phyloP scores from a whole-genome alignment of 1,140 invertebrate species.

The Scaptomyza graminum region DNA sequence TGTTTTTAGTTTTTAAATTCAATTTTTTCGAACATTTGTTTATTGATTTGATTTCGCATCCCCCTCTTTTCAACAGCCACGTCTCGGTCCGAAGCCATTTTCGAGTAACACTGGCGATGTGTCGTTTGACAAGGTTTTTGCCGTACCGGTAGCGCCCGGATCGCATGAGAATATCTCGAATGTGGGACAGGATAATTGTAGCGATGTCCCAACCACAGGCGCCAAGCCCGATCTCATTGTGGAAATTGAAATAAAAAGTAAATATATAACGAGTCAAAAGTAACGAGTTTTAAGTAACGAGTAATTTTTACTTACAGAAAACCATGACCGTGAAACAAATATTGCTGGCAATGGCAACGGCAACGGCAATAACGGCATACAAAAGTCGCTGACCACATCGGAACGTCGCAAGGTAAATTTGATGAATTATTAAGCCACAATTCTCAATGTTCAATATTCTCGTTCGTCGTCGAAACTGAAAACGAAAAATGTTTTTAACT shows the following conservation, averaged over 20 bases:
- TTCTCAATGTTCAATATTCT: neutral
- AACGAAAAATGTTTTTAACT: constrained; percentile 12
- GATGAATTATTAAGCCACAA: neutral
- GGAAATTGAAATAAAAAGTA: constrained; percentile 82
- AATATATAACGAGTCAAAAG: constrained; percentile 17
- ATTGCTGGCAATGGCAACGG: constrained; percentile 48
- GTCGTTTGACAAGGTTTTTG: constrained; percentile 91
- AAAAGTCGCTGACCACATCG: constrained; percentile 90
- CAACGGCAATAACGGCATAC: constrained; percentile 64
- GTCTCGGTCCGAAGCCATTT: constrained; percentile 92
- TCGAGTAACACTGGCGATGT: constrained; percentile 90
- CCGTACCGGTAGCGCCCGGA: constrained; percentile 89
- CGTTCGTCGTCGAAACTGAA: constrained; percentile 14
- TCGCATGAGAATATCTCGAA: constrained; percentile 83
- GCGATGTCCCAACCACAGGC: constrained; percentile 35
- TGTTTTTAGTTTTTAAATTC: neutral
- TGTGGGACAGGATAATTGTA: constrained; percentile 59
- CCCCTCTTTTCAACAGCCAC: constrained; percentile 86
- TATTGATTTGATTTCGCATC: neutral
- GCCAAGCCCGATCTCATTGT: constrained; percentile 79
- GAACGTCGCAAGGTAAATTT: constrained; percentile 87
- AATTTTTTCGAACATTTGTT: neutral
- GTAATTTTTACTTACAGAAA: constrained; percentile 36
- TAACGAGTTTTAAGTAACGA: neutral
- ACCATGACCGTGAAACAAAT: constrained; percentile 43